Evolutionary conservation across 64 coral and sea anemone genomes (phyloP), one percentile per base, ranked within the genome.

Genomic region (Exaiptasia diaphana): DNA sequence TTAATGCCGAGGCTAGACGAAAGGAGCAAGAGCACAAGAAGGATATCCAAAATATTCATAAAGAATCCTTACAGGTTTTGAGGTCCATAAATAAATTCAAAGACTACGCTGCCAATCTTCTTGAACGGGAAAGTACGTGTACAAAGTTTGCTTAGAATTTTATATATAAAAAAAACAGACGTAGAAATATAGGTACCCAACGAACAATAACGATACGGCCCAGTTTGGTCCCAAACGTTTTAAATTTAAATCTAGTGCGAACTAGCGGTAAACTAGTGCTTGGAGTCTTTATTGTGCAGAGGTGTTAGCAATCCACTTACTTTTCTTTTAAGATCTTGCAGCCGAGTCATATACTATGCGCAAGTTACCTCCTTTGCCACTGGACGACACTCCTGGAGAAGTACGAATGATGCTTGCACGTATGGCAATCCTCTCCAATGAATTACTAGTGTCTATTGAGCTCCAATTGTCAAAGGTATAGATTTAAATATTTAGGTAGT

Each of bases 41-140:
- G 61, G 89, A 99, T 38, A 73, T 92, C 20, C 72, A 84, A 18
- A 89, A 88, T 60, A 99, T 99, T 22, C 90, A 99, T 50, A 92
- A 85, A 36, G 95, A 99, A 82, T 88, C 90, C 2, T 30, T 92
- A 4, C 90, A 83, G 22, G 58, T 93, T 18, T 64, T 99, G 20
- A 90, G 95, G 3, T 79, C 90, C 14, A 77, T 99, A 44, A 99
- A 99, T 62, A 84, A 90, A 40, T 99, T 99, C 74, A 99, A 99
- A 53, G 95, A 99, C 12, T 67, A 79, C 32, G 60, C 90, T 11
- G 90, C 95, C 3, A 85, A 58, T 52, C 57, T 93, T 40, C 75
- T 99, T 22, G 95, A 99, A 41, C 69, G 95, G 62, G 95, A 99
- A 82, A 68, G 95, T 99, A 81, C 85, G 95, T 88, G 5, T 0